phyloP scores from a whole-genome alignment of 92 coral and sea anemone species.

The Umimayanthus chanpuru region DNA sequence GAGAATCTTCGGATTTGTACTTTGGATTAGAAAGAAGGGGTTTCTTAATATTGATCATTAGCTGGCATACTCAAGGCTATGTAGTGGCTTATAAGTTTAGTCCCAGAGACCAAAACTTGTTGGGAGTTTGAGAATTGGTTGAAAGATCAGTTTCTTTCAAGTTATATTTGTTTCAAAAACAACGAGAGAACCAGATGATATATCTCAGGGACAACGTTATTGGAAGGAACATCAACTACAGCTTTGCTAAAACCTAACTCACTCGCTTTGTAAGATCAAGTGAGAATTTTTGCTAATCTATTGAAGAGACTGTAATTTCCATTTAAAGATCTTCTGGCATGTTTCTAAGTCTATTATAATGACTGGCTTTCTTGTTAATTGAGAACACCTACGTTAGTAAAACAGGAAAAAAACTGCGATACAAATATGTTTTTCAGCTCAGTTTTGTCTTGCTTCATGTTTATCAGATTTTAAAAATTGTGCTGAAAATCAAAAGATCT shows the following conservation, averaged over 20 bases:
- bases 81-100: no score
- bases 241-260: slow-evolving; percentile 19
- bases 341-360: not conserved
- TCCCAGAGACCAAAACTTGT: not conserved
- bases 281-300: slow-evolving; percentile 4
- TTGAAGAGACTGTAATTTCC: not conserved
- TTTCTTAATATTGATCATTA: no score
- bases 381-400: not conserved
- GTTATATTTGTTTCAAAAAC: slow-evolving; percentile 1
- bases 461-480: not conserved
- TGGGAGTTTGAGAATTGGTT: not conserved
- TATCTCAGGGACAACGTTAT: not conserved
- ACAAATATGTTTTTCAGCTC: not conserved
- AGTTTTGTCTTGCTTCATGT: not conserved
- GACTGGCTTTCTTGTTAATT: not conserved
- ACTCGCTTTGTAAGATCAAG: not conserved
- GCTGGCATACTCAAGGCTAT: no score
- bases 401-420: not conserved
- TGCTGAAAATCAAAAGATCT: not conserved
- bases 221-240: not conserved
- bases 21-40: not conserved
- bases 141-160: not conserved
- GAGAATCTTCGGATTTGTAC: not conserved
- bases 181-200: not conserved
- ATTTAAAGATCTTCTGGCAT: not conserved